phyloP scores from a whole-genome alignment of 1,140 invertebrate species.

The Dendroctonus ponderosae region DNA sequence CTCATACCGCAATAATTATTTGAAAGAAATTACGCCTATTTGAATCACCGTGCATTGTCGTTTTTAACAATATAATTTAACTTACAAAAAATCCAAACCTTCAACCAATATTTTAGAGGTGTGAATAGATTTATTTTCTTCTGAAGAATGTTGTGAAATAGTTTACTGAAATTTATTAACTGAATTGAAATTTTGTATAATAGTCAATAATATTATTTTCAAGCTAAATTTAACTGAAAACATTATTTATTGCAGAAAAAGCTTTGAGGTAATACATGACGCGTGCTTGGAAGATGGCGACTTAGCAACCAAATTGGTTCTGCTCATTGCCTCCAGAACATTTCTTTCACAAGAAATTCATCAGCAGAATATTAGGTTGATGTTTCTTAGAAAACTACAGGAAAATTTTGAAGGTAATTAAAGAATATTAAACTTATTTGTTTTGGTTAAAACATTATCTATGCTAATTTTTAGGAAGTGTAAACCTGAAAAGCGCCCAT shows the following conservation, averaged over 20 bases:
- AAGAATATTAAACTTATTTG: not conserved
- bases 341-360: conserved; percentile 37
- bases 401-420: conserved; percentile 36
- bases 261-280: conserved; percentile 34
- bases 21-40: no score
- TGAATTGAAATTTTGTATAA: no score
- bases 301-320: conserved; percentile 34
- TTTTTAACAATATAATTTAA: no score
- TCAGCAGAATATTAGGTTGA: conserved; percentile 33
- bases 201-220: no score
- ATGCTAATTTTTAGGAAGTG: conserved; percentile 26
- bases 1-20: no score
- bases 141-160: no score
- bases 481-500: conserved; percentile 32
- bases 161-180: no score
- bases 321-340: conserved; percentile 31
- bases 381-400: conserved; percentile 37
- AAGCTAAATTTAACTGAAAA: no score
- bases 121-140: no score
- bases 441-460: conserved; percentile 4
- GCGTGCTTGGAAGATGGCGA: conserved; percentile 33
- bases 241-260: conserved; percentile 34
- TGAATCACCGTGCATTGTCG: no score
- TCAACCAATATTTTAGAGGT: no score
- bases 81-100: no score